These are phyloP conservation scores for Glossosoma conforme DNA, from an alignment of 1,140 invertebrate species.

Conservation along the genomic window DNA sequence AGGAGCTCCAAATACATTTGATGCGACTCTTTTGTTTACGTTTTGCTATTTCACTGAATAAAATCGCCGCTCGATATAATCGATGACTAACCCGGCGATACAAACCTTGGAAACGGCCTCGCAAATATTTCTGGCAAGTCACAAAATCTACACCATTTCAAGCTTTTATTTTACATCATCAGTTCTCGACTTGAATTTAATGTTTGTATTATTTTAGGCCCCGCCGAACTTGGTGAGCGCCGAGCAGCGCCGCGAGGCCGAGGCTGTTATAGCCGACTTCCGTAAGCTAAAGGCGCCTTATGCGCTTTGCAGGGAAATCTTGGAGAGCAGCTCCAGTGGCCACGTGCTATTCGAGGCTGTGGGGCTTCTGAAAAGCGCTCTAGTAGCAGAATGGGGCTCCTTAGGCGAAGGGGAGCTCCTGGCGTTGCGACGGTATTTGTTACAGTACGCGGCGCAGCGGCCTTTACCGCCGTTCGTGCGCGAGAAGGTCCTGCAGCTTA, in stretches of 20 bases:
- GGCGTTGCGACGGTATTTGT: slow-evolving; percentile 71
- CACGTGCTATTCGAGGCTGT: slow-evolving; percentile 86
- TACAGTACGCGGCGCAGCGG: slow-evolving; percentile 69
- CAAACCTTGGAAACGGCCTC: slow-evolving; percentile 63
- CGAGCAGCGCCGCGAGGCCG: slow-evolving; percentile 74
- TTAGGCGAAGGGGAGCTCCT: slow-evolving; percentile 62
- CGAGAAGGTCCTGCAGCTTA: slow-evolving; percentile 69
- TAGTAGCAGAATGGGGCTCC: slow-evolving; percentile 77
- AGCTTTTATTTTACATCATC: too few relatives aligned
- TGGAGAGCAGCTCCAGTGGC: slow-evolving; percentile 72
- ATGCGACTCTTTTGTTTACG: slow-evolving; percentile 21
- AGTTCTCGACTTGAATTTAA: too few relatives aligned
- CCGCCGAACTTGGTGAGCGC: slow-evolving; percentile 72
- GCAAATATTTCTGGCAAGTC: slow-evolving; percentile 63
- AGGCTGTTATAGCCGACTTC: slow-evolving; percentile 75
- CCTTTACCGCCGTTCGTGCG: slow-evolving; percentile 56
- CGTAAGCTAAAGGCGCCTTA: slow-evolving; percentile 79
- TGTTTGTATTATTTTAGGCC: slow-evolving; percentile 55
- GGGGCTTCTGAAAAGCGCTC: slow-evolving; percentile 73
- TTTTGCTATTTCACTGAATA: slow-evolving; percentile 18
- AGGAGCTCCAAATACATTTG: too few relatives aligned
- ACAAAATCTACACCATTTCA: slow-evolving; percentile 8
- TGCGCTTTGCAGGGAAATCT: slow-evolving; percentile 71
- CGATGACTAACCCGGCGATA: slow-evolving; percentile 47
- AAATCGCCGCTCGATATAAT: slow-evolving; percentile 6